Evolutionary conservation across 2,113 vertebrate genomes (phyloP), one percentile per base, ranked within the genome.

Genomic region (Conger conger): DNA sequence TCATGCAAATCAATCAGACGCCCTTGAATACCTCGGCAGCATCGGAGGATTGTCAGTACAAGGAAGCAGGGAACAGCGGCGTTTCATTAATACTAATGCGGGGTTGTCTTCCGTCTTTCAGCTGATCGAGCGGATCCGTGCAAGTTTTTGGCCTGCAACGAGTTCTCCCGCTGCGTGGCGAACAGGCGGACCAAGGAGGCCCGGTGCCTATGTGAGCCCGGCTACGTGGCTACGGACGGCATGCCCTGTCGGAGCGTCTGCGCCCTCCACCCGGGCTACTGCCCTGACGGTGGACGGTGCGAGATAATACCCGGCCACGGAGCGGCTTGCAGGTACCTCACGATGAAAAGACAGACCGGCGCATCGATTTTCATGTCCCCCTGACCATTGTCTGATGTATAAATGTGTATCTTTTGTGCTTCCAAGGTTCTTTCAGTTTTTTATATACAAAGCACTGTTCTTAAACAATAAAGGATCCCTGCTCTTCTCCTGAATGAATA

Each of bases 101-200:
- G 1, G n/a, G 20, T 85, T 15, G 33, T 6, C 38, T 40, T 50
- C 63, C 87, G 82, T 86, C 76, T 92, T 91, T 0, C 95, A 99
- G 97, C 95, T n/a, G 97, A 98, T 82, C 94, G 90, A 90, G 96
- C 95, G 1, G 94, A 97, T 57, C 94, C 96, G 30, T 99, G 97
- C 92, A 97, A 96, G 90, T 97, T 97, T 92, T 90, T 96, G 95
- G 96, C 96, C 5, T 99, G 98, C 5, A 94, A 94, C 0, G 88
- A 95, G 63, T 95, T 95, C 37, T 96, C 97, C 0, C 92, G 92
- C 82, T 98, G 98, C 53, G 0, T 92, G 23, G 91, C 86, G 83
- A 95, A 96, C 4, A 84, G 92, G 81, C 42, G 91, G 92, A 96
- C 93, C 0, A 88, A 89, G 18, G 97, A 98, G 89, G 96, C 96